Percentiles rank a stretch among this genome's conserved stretches.
These are phyloP conservation scores for Unio pictorum DNA, from an alignment of 2,888 invertebrate genomes.

Conservation along the genomic window DNA sequence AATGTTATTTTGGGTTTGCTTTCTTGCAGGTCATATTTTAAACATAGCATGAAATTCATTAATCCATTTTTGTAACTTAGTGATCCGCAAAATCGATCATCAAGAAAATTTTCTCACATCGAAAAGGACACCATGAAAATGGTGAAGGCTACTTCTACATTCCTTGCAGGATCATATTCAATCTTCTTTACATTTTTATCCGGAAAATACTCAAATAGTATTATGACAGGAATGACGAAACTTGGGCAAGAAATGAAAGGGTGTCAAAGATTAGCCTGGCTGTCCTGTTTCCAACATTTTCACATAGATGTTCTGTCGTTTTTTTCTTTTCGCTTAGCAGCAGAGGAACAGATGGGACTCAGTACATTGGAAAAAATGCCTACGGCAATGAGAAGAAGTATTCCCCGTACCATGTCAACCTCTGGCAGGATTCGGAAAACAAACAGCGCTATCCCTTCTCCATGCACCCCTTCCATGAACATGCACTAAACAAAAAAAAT, in stretches of 20 bases:
- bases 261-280: conserved; percentile 21
- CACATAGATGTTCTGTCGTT: neutral
- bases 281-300: conserved; percentile 1
- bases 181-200: conserved; percentile 6
- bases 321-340: conserved; percentile 4
- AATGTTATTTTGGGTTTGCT: conserved; percentile 28
- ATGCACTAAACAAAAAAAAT: conserved; percentile 37
- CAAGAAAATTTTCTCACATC: conserved; percentile 62
- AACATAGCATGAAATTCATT: conserved; percentile 20
- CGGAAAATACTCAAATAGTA: conserved; percentile 25
- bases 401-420: conserved; percentile 54
- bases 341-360: conserved; percentile 44
- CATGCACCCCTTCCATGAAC: conserved; percentile 44
- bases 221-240: conserved; percentile 43
- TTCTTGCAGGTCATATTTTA: conserved; percentile 45
- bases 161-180: conserved; percentile 7
- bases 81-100: conserved; percentile 44
- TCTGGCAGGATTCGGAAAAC: conserved; percentile 62
- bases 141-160: conserved; percentile 29
- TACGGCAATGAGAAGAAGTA: conserved; percentile 57
- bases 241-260: conserved; percentile 30
- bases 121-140: conserved; percentile 51
- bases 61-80: conserved; percentile 13
- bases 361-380: conserved; percentile 60
- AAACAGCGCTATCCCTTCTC: conserved; percentile 61